A percentile compares a stretch with the other conserved stretches of the same genome.
Evolutionary conservation across 2,888 invertebrate species (phyloP).

Genomic region (Heliothis peltigera): DNA sequence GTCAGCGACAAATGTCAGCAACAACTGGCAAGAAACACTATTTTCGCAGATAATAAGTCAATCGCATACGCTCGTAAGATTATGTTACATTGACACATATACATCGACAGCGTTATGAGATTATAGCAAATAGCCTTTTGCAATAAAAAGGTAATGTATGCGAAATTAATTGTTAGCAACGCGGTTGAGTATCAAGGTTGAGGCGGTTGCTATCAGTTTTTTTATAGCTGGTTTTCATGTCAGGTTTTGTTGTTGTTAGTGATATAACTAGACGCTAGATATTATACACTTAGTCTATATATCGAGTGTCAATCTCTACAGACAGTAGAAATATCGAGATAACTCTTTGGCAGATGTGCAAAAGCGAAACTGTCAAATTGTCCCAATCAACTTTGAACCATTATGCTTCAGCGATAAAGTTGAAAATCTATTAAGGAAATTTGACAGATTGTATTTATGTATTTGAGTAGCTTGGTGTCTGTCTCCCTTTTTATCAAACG

Average conservation of each 20-base stretch:
- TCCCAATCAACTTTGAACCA: too few relatives aligned
- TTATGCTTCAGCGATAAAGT: too few relatives aligned
- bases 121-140: conserved; percentile 5
- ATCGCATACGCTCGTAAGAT: background rate
- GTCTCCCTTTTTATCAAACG: too few relatives aligned
- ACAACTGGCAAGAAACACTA: conserved; percentile 4
- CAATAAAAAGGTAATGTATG: conserved; percentile 33
- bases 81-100: conserved; percentile 4
- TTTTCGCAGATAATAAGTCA: conserved; percentile 5
- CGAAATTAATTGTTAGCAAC: background rate
- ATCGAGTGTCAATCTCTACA: too few relatives aligned
- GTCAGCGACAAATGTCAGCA: background rate
- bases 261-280: too few relatives aligned
- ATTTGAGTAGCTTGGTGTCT: too few relatives aligned
- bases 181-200: conserved; percentile 27
- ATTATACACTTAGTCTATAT: too few relatives aligned
- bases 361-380: too few relatives aligned
- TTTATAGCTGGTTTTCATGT: background rate
- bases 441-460: too few relatives aligned
- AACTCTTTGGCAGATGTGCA: too few relatives aligned
- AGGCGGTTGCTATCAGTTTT: background rate
- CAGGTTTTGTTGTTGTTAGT: background rate
- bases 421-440: too few relatives aligned
- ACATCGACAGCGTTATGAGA: conserved; percentile 38
- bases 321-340: too few relatives aligned